Evolutionary conservation across 2,888 invertebrate species (phyloP).

Genomic region (Drosophila affinis): DNA sequence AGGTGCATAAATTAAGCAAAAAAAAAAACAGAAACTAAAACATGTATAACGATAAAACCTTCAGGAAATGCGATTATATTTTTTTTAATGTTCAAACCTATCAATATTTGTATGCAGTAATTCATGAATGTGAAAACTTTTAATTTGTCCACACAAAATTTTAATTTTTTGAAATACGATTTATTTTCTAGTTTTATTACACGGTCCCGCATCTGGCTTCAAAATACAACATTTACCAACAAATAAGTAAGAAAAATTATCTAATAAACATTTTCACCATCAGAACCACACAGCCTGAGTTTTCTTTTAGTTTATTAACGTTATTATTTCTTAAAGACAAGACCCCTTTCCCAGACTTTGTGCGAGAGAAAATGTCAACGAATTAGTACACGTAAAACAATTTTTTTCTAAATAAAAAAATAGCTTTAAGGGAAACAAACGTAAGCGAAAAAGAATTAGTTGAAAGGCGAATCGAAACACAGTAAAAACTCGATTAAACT

Average conservation of each 20-base stretch:
- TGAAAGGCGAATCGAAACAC: conserved; percentile 4
- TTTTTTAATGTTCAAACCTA: conserved; percentile 8
- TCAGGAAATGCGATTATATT: conserved; percentile 15
- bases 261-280: conserved; percentile 47
- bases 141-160: conserved; percentile 50
- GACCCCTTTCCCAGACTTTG: conserved; percentile 9
- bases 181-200: conserved; percentile 35
- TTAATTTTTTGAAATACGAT: conserved; percentile 35
- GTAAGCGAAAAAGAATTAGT: not conserved
- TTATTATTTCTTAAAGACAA: not conserved
- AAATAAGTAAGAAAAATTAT: conserved; percentile 27
- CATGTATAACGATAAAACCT: not conserved
- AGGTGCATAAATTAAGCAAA: conserved; percentile 26
- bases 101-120: conserved; percentile 29
- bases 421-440: conserved; percentile 25
- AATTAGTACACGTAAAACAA: conserved; percentile 33
- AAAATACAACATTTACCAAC: conserved; percentile 19
- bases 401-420: not conserved
- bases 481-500: conserved; percentile 39
- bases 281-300: conserved; percentile 40
- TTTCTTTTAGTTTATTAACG: conserved; percentile 38
- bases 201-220: conserved; percentile 32
- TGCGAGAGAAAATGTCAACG: conserved; percentile 29
- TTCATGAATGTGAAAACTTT: conserved; percentile 51
- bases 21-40: conserved; percentile 3